Evolutionary conservation across 2,113 vertebrate species (phyloP), one percentile per base, ranked within the genome.

Genomic region (Anarrhichthys ocellatus): DNA sequence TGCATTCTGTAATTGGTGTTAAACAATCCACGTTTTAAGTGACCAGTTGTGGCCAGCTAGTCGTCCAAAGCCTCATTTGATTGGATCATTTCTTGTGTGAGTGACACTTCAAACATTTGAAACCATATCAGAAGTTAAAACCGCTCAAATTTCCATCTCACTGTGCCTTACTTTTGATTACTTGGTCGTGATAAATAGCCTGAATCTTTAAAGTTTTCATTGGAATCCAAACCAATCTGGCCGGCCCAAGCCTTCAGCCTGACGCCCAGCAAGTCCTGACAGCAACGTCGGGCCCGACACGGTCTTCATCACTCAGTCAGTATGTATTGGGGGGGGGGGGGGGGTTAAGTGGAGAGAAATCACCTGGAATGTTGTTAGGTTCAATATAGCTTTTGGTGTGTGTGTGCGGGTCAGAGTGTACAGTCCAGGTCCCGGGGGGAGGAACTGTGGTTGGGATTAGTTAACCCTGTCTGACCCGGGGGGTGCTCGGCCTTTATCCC

Each of bases 401-500:
- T 50, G 71, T 65, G 44, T 17, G 22, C 3, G 1, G 77, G 70
- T 82, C 40, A 8, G 73, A 17, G 74, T 67, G 84, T 87, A 79
- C 65, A 65, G 83, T 75, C 82, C 68, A 77, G 72, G 67, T 92
- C 91, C 69, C 87, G 5, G 61, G 84, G 89, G 89, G 86, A 84
- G 32, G 83, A 81, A 85, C 83, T 56, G 71, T n/a, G 80, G 78
- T 81, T 89, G 68, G 48, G 91, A 92, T 91, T 93, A 93, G 91
- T 93, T 92, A 93, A 93, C 92, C 92, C 90, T 89, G 80, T 83
- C 80, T 93, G 85, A 92, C 91, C 91, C 76, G 44, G 77, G 80
- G 78, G 70, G 62, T 65, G 66, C 80, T 78, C 40, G 17, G 78
- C 77, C 87, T 89, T 73, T 85, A 91, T 91, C 91, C 86, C 74